Base-by-base conservation (phyloP, 2,797 vertebrate genomes). In the Botia almorhae region DNA sequence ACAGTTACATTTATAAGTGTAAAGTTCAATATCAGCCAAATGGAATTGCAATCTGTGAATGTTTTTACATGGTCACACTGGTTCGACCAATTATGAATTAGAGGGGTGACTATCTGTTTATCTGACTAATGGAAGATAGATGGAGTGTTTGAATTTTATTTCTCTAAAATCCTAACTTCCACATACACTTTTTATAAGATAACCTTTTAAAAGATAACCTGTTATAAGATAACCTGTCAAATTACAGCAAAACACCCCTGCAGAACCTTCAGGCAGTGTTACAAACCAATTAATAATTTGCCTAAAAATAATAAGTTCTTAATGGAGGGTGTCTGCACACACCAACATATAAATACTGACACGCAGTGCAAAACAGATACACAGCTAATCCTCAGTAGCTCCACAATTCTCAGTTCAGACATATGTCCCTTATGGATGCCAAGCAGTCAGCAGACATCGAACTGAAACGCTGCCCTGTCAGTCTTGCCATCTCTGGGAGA, bases 281-380 rank as follows among this genome's bases (percentile, higher is more conserved):
- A 43, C 29, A 74, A 82, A 77, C 53, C 69, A 74, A 68, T 82
- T 73, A 78, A 73, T 61, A 78, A 74, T 50, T 43, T 67, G 43
- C 53, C 26, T 77, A 23, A 68, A 67, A 39, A 73, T 29, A 78
- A 78, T 82, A 51, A 29, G 46, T 61, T 67, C 1, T n/a, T 60
- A 77, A 77, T 72, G 33, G 60, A 65, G 46, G 23, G 55, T 7
- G 10, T 69, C 33, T 50, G 14, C 10, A 26, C 46, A 69, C 13
- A 68, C 36, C 23, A 19, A 65, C 23, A 33, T 48, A 8, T 39
- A 56, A 16, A 23, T 64, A 78, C 23, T 74, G 21, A 8, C 51
- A 48, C 70, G 48, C n/a, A 48, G 26, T 76, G 68, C 50, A 71
- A 69, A 64, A 71, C 48, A 61, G 48, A 82, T 58, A 65, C 69